These are phyloP conservation scores for Rhombomys opimus DNA, from an alignment of 2,113 vertebrate species.

Conservation along the genomic window DNA sequence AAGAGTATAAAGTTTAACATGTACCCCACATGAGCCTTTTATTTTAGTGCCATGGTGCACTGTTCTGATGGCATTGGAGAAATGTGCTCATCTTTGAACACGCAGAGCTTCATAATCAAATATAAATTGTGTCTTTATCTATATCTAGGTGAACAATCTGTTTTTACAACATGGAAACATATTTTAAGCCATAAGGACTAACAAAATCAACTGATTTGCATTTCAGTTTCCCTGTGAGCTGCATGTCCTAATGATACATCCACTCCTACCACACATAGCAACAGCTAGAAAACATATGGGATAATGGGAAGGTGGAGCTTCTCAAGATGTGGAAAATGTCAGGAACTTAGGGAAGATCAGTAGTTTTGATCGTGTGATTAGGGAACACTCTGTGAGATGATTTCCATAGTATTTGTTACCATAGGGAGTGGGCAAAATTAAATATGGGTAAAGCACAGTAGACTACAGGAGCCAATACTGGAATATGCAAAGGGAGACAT, in stretches of 20 bases:
- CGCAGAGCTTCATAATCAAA: slow-evolving; percentile 4
- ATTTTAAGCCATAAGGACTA: slow-evolving; percentile 18
- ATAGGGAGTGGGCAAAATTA: background rate
- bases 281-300: background rate
- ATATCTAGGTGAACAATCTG: background rate
- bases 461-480: background rate
- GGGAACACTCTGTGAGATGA: background rate
- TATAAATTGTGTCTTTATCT: slow-evolving; percentile 26
- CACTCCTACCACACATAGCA: background rate
- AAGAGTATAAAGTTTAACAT: background rate
- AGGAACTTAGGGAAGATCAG: slow-evolving; percentile 26
- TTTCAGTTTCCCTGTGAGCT: slow-evolving; percentile 10
- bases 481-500: slow-evolving; percentile 50
- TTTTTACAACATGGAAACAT: slow-evolving; percentile 18
- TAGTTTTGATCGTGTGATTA: slow-evolving; percentile 10
- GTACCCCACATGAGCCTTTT: background rate
- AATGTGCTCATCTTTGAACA: background rate
- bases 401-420: slow-evolving; percentile 15
- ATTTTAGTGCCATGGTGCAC: background rate
- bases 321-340: background rate
- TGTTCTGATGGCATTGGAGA: background rate
- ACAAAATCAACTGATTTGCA: background rate
- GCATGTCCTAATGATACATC: background rate
- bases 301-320: background rate
- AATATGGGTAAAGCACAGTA: slow-evolving; percentile 27